phyloP scores from a whole-genome alignment of 2,113 vertebrate species.

The Azemiops feae region DNA sequence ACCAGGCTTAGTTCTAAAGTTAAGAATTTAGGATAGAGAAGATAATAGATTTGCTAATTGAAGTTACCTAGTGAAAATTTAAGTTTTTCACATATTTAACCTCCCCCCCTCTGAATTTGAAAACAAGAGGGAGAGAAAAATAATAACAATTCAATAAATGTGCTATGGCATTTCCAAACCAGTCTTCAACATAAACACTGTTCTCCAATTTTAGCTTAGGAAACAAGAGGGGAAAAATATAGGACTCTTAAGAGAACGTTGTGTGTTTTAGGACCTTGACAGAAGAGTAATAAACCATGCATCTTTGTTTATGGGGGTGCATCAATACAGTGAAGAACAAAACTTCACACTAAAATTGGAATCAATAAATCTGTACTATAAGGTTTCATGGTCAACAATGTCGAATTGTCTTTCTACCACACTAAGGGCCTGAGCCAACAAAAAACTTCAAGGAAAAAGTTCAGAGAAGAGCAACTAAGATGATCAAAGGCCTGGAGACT shows the following conservation, averaged over 20 bases:
- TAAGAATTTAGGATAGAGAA: neutral
- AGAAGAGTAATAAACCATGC: slow-evolving; percentile 39
- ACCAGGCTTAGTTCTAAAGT: neutral
- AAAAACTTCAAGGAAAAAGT: neutral
- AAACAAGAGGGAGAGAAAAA: neutral
- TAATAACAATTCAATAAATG: slow-evolving; percentile 5
- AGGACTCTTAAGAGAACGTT: slow-evolving; percentile 38
- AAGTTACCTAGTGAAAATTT: neutral
- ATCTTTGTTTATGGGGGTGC: slow-evolving; percentile 45
- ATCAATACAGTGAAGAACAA: slow-evolving; percentile 41
- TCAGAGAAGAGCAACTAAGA: too few relatives aligned
- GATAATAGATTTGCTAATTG: neutral
- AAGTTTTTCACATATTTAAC: slow-evolving; percentile 12
- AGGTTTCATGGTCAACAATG: slow-evolving; percentile 37
- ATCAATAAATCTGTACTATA: slow-evolving; percentile 47
- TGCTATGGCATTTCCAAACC: slow-evolving; percentile 15
- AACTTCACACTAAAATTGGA: slow-evolving; percentile 45
- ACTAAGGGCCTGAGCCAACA: slow-evolving; percentile 37
- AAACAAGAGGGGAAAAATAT: slow-evolving; percentile 37
- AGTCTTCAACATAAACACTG: slow-evolving; percentile 8
- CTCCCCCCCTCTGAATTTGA: neutral
- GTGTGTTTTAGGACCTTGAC: slow-evolving; percentile 23
- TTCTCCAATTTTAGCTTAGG: slow-evolving; percentile 21
- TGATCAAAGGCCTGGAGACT: too few relatives aligned
- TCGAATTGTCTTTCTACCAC: slow-evolving; percentile 28